A percentile compares a stretch with the other conserved stretches of the same genome.
Evolutionary conservation across 2,888 invertebrate genomes (phyloP).

Genomic region (Drosophila kokeensis): DNA sequence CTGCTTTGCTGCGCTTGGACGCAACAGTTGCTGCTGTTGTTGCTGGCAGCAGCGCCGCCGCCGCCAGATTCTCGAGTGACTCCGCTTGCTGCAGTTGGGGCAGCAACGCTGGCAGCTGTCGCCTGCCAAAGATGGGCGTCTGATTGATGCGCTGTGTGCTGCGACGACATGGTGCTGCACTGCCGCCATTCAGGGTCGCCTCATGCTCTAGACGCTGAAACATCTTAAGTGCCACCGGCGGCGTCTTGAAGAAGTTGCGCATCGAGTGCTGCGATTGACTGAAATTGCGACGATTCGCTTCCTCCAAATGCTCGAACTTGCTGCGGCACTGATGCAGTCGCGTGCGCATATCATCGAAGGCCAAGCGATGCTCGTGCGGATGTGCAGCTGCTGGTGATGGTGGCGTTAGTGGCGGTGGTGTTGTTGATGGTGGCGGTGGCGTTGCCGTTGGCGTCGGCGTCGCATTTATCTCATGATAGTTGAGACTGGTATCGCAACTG

Average conservation of each 20-base stretch:
- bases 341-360: constrained; percentile 83
- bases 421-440: constrained; percentile 6
- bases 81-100: constrained; percentile 80
- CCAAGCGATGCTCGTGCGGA: constrained; percentile 46
- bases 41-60: constrained; percentile 25
- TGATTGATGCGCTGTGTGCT: constrained; percentile 83
- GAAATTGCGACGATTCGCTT: constrained; percentile 82
- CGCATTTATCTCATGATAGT: constrained; percentile 83
- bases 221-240: constrained; percentile 80
- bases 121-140: constrained; percentile 84
- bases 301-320: constrained; percentile 83
- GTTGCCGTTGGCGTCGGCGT: constrained; percentile 5
- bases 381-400: constrained; percentile 2
- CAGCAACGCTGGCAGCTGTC: constrained; percentile 50
- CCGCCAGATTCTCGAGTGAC: constrained; percentile 81
- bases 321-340: constrained; percentile 84
- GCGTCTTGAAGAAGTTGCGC: constrained; percentile 82
- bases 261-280: constrained; percentile 83
- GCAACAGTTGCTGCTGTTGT: constrained; percentile 1
- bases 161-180: constrained; percentile 35
- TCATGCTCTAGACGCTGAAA: constrained; percentile 76
- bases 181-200: constrained; percentile 58
- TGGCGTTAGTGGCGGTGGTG: constrained; percentile 11
- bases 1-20: constrained; percentile 4
- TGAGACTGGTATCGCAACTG: constrained; percentile 85